A percentile compares a stretch with the other conserved stretches of the same genome.
Evolutionary conservation across 1,140 invertebrate species (phyloP).

Genomic region (Archegozetes longisetosus): DNA sequence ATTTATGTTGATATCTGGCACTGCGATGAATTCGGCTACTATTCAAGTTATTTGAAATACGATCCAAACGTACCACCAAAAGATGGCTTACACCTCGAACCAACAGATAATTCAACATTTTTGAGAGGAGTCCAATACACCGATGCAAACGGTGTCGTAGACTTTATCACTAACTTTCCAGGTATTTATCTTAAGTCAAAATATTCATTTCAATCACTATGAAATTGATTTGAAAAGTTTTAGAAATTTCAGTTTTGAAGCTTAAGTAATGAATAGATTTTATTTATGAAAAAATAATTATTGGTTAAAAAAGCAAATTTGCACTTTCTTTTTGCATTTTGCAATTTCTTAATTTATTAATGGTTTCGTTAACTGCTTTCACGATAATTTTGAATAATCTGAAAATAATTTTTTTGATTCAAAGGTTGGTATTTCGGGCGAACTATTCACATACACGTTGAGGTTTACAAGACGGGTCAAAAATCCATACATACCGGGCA

Average conservation of each 20-base stretch:
- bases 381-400: background rate
- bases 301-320: background rate
- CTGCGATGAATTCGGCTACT: background rate
- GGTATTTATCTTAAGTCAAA: background rate
- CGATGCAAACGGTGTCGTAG: conserved; percentile 5
- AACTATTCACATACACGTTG: conserved; percentile 7
- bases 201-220: background rate
- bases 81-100: background rate
- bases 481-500: conserved; percentile 1
- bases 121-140: conserved; percentile 4
- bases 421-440: conserved; percentile 4
- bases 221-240: background rate
- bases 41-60: background rate
- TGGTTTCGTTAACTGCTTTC: background rate
- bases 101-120: conserved; percentile 9
- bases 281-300: background rate
- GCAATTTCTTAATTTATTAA: background rate
- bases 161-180: conserved; percentile 8
- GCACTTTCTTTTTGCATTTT: background rate
- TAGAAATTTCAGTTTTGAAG: background rate
- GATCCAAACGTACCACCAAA: background rate
- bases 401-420: no score
- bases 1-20: conserved; percentile 4
- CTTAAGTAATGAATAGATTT: background rate
- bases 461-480: background rate